Conservation (phyloP, 2,888 invertebrate genomes). For the Drosophila diplacantha region DNA sequence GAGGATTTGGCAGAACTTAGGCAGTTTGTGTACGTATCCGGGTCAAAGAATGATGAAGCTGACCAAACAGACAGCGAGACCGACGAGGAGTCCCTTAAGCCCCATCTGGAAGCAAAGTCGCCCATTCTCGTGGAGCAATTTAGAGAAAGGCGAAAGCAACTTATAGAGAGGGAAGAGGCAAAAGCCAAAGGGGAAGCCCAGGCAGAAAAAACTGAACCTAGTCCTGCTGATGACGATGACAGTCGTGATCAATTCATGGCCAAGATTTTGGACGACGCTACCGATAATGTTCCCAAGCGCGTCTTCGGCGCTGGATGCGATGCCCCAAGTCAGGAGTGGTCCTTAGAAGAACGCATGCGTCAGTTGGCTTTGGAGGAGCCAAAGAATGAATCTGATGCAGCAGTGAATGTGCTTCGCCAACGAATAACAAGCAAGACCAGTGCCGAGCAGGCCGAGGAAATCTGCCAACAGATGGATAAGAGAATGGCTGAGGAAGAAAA, state of each 20-base stretch:
- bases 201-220: neutral
- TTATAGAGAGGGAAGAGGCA: constrained; percentile 1
- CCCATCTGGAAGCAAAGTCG: constrained; percentile 7
- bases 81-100: constrained; percentile 35
- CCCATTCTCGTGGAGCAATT: constrained; percentile 4
- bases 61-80: constrained; percentile 6
- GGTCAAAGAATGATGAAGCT: neutral
- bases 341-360: constrained; percentile 45
- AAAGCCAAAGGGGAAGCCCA: neutral
- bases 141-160: constrained; percentile 12
- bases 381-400: neutral
- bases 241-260: constrained; percentile 42
- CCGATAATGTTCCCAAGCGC: constrained; percentile 57
- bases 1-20: constrained; percentile 54
- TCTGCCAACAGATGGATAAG: constrained; percentile 31
- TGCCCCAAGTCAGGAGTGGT: constrained; percentile 44
- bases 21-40: constrained; percentile 9
- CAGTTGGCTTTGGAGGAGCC: constrained; percentile 36
- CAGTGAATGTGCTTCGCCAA: neutral
- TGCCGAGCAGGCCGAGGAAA: constrained; percentile 37
- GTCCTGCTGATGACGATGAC: neutral
- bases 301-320: constrained; percentile 50
- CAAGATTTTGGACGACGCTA: constrained; percentile 42
- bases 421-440: constrained; percentile 22
- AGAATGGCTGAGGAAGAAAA: constrained; percentile 58